phyloP scores from a whole-genome alignment of 1,140 invertebrate species.

The Venustaconcha ellipsiformis region DNA sequence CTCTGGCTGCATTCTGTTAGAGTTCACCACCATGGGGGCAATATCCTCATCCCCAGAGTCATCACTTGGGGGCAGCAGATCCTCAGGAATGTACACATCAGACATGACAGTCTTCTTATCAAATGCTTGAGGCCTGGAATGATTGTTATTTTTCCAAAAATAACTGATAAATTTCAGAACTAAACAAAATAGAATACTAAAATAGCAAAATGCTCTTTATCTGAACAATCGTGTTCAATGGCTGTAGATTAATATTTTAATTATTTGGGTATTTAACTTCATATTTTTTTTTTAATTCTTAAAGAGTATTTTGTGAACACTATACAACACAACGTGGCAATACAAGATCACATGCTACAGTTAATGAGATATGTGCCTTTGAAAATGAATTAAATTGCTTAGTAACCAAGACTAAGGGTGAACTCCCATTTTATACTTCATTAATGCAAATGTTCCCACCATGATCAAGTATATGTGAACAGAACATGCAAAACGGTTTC shows the following conservation, averaged over 20 bases:
- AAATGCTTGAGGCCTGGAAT: conserved; percentile 49
- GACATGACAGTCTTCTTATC: conserved; percentile 18
- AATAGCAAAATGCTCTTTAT: background rate
- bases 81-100: conserved; percentile 46
- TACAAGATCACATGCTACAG: too few relatives aligned
- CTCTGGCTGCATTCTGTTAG: conserved; percentile 40
- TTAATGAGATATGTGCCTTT: too few relatives aligned
- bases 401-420: too few relatives aligned
- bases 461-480: too few relatives aligned
- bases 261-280: background rate
- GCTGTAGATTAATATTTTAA: background rate
- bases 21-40: conserved; percentile 41
- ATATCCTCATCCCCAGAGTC: conserved; percentile 42
- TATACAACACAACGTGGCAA: too few relatives aligned
- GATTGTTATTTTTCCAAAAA: background rate
- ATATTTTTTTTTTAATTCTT: too few relatives aligned
- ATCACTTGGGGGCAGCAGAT: conserved; percentile 59
- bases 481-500: too few relatives aligned
- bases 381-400: too few relatives aligned
- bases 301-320: too few relatives aligned
- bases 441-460: too few relatives aligned
- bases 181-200: background rate
- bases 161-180: background rate
- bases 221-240: background rate
- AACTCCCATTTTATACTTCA: too few relatives aligned